Conservation (phyloP, 2,888 invertebrate genomes). For the Polyommatus icarus region DNA sequence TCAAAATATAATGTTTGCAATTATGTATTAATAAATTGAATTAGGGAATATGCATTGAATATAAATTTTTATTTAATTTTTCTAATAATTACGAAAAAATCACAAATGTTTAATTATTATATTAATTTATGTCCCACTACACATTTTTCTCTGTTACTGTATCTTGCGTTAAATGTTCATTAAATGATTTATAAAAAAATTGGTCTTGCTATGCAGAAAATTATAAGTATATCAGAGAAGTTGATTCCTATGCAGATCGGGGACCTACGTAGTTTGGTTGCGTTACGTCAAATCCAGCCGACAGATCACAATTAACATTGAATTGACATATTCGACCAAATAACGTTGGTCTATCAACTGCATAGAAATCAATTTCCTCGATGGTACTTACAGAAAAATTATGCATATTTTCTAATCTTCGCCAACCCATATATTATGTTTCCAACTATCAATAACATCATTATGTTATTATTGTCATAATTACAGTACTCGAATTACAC, state of each 20-base stretch:
- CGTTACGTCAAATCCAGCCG: too few relatives aligned
- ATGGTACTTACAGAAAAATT: not conserved
- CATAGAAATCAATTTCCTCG: too few relatives aligned
- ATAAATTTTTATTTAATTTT: not conserved
- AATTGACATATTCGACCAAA: too few relatives aligned
- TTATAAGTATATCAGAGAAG: too few relatives aligned
- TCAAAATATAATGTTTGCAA: not conserved
- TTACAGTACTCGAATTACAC: conserved; percentile 15
- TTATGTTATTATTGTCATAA: conserved; percentile 2
- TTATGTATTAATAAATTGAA: not conserved
- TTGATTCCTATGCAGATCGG: too few relatives aligned
- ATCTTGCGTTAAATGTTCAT: not conserved
- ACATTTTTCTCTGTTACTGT: not conserved
- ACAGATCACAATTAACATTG: too few relatives aligned
- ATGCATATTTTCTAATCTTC: not conserved
- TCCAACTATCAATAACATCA: conserved; percentile 8
- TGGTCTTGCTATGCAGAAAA: not conserved
- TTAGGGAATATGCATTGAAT: not conserved
- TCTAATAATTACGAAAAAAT: not conserved
- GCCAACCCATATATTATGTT: not conserved
- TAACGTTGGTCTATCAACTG: too few relatives aligned
- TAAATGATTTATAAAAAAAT: not conserved
- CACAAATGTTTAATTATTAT: not conserved
- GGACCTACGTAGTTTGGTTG: too few relatives aligned
- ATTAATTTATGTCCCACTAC: not conserved